Evolutionary conservation across 2,113 vertebrate genomes (phyloP).

Genomic region (Megaptera novaeangliae): DNA sequence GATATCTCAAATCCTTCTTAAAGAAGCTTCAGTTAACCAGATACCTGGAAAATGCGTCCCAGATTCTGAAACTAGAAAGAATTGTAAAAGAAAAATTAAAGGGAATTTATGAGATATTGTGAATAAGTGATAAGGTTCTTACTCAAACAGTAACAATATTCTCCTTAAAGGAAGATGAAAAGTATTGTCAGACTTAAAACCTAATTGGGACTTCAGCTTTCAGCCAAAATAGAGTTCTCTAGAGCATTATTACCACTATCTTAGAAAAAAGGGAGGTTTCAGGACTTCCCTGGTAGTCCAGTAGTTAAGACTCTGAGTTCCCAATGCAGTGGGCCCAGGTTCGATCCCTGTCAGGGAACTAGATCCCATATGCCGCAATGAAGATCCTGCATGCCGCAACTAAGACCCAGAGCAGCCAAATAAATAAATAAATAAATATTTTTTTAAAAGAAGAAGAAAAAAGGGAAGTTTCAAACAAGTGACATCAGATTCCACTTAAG

Average conservation of each 20-base stretch:
- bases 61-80: background rate
- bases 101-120: background rate
- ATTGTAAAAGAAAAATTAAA: background rate
- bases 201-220: background rate
- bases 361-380: no score
- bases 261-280: background rate
- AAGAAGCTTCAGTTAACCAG: background rate
- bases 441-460: background rate
- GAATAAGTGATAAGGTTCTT: background rate
- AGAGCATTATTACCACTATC: background rate
- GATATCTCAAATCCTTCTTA: background rate
- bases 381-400: no score
- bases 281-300: no score
- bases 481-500: background rate
- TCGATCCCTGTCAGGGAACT: no score
- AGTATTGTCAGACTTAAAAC: background rate
- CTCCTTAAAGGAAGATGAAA: background rate
- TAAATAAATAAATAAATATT: no score
- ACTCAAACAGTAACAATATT: background rate
- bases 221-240: background rate
- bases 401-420: no score
- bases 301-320: no score
- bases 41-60: background rate
- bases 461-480: background rate
- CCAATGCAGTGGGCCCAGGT: no score